Conservation (phyloP, 2,888 invertebrate species). For the Scaptomyza flava region DNA sequence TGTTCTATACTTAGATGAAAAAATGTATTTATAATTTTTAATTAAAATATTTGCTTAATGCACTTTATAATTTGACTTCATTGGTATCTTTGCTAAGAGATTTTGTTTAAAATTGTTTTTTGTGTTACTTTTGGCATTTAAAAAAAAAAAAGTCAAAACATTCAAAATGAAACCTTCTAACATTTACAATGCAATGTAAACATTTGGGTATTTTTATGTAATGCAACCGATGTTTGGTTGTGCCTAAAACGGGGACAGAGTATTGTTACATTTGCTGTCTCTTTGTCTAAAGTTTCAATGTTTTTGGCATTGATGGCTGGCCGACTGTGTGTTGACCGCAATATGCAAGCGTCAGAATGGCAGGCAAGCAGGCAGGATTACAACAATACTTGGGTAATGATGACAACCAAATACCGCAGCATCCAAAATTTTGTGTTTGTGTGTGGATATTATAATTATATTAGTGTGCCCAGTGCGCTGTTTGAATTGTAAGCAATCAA, state of each 20-base stretch:
- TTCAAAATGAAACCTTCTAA: no score
- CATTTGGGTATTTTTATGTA: slow-evolving; percentile 65
- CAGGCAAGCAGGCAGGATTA: slow-evolving; percentile 19
- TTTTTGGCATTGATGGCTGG: slow-evolving; percentile 63
- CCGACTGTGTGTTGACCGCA: slow-evolving; percentile 64
- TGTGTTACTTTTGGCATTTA: no score
- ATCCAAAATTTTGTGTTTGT: slow-evolving; percentile 38
- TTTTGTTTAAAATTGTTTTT: no score
- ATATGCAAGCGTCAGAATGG: slow-evolving; percentile 47
- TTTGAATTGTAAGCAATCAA: slow-evolving; percentile 78
- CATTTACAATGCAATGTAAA: slow-evolving; percentile 43
- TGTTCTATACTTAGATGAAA: no score
- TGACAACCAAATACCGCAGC: slow-evolving; percentile 77
- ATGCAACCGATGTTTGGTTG: slow-evolving; percentile 22
- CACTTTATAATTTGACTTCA: no score
- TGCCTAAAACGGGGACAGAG: background rate
- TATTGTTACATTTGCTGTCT: slow-evolving; percentile 22
- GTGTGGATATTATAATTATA: slow-evolving; percentile 76
- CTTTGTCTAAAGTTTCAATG: slow-evolving; percentile 30
- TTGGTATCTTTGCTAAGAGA: no score
- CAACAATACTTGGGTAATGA: slow-evolving; percentile 76
- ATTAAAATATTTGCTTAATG: no score
- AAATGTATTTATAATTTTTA: no score
- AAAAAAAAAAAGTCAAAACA: no score
- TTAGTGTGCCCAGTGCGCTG: slow-evolving; percentile 61